phyloP scores from a whole-genome alignment of 2,113 vertebrate genomes.

The Gila orcuttii region DNA sequence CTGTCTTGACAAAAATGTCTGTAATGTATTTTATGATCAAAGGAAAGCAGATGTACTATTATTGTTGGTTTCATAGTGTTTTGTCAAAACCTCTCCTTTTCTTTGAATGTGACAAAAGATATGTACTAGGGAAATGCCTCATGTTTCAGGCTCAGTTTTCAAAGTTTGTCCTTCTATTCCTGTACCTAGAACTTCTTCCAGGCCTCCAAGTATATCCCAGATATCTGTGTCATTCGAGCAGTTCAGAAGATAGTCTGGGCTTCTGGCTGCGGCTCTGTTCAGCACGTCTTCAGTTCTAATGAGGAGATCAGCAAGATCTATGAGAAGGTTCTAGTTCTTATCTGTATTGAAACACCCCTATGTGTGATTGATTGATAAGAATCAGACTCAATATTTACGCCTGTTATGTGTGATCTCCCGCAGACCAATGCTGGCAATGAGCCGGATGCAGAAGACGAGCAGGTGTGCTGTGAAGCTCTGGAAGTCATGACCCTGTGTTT shows the following conservation, averaged over 20 bases:
- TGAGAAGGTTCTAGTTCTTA: slow-evolving; percentile 83
- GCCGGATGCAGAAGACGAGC: slow-evolving; percentile 94
- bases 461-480: slow-evolving; percentile 97
- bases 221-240: slow-evolving; percentile 97
- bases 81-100: background rate
- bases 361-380: background rate
- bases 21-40: background rate
- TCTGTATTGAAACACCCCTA: background rate
- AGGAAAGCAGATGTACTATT: background rate
- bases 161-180: slow-evolving; percentile 45
- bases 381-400: background rate
- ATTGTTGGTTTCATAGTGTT: background rate
- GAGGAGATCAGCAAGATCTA: slow-evolving; percentile 99
- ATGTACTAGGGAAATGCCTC: background rate
- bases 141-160: background rate
- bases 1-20: background rate
- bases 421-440: slow-evolving; percentile 96
- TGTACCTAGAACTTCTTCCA: slow-evolving; percentile 77
- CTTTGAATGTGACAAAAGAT: background rate
- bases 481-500: slow-evolving; percentile 99
- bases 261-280: slow-evolving; percentile 94
- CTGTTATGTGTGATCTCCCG: slow-evolving; percentile 30
- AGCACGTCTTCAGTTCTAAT: slow-evolving; percentile 96
- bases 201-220: slow-evolving; percentile 97
- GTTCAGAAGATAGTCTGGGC: slow-evolving; percentile 99